Conservation (phyloP, 53 echinoderm and acorn worm species). For the Luidia sarsii region DNA sequence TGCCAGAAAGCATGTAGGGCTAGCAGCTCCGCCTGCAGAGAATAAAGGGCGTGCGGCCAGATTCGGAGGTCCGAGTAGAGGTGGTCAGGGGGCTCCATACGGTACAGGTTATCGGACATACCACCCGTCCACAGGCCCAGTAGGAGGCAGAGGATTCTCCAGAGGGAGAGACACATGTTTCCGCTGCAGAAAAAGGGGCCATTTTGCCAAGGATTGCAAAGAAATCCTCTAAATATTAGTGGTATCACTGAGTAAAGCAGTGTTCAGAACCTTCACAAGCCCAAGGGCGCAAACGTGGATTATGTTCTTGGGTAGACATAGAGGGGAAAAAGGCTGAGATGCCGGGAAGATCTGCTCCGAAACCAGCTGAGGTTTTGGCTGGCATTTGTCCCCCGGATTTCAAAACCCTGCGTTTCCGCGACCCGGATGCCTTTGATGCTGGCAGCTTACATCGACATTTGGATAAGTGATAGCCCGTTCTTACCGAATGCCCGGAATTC, state of each 20-base stretch:
- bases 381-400: background rate
- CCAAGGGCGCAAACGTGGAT: background rate
- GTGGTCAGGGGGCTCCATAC: background rate
- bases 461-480: too few relatives aligned
- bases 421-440: too few relatives aligned
- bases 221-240: too few relatives aligned
- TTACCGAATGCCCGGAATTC: too few relatives aligned
- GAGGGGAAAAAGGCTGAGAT: background rate
- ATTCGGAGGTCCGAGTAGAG: background rate
- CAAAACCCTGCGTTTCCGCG: background rate
- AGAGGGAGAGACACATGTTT: background rate
- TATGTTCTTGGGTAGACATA: background rate
- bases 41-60: background rate
- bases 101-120: background rate
- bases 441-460: too few relatives aligned
- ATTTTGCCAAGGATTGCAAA: background rate
- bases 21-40: background rate
- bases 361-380: background rate
- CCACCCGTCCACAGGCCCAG: background rate
- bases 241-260: too few relatives aligned
- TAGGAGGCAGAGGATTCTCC: background rate
- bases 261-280: too few relatives aligned
- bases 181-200: background rate
- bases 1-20: background rate
- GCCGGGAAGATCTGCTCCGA: background rate